phyloP scores from a whole-genome alignment of 2,797 vertebrate genomes.

The Crocidura indochinensis region DNA sequence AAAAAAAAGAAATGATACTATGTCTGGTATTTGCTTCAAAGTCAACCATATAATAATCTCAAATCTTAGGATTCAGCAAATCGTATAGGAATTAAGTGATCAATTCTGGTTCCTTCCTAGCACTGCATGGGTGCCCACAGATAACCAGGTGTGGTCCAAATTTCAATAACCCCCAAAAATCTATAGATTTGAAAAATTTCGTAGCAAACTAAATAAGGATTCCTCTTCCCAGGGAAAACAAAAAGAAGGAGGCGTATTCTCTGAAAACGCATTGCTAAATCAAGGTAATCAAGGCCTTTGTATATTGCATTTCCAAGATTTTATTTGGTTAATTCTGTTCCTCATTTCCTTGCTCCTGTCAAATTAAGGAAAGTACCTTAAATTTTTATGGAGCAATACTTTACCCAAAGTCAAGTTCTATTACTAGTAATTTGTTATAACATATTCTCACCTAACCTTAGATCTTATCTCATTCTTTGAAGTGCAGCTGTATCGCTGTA shows the following conservation, averaged over 20 bases:
- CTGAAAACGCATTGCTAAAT: neutral
- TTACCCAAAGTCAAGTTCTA: neutral
- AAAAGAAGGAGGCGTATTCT: neutral
- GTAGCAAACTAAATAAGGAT: neutral
- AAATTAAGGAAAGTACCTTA: neutral
- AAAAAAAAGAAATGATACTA: neutral
- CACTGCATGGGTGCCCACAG: no score
- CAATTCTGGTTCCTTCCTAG: no score
- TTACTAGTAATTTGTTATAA: neutral
- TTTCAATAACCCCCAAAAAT: no score
- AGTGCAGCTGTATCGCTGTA: neutral
- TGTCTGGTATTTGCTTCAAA: constrained; percentile 3
- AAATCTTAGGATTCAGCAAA: neutral
- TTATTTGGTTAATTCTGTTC: neutral
- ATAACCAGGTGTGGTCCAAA: no score
- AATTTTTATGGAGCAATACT: neutral
- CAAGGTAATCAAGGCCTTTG: neutral
- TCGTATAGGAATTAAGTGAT: no score
- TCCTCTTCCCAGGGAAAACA: neutral
- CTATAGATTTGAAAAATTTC: constrained; percentile 23
- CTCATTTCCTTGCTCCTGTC: neutral
- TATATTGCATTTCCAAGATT: neutral
- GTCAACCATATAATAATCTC: neutral
- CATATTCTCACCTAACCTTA: neutral
- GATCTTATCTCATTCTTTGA: neutral